A percentile compares a stretch with the other conserved stretches of the same genome.
These are phyloP conservation scores for Tadarida brasiliensis DNA, from an alignment of 2,797 vertebrate genomes.

Conservation along the genomic window DNA sequence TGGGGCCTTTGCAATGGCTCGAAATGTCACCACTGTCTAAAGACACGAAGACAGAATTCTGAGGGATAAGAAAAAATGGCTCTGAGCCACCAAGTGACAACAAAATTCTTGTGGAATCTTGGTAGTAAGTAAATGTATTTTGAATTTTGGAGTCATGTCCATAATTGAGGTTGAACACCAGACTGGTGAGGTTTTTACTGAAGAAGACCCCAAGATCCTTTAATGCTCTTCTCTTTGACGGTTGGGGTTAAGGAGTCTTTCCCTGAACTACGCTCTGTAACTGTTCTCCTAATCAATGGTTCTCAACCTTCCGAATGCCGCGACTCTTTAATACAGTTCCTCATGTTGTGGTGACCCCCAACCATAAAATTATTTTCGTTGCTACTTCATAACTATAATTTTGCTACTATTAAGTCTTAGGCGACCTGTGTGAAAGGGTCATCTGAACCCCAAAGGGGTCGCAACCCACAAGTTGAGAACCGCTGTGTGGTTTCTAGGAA, in stretches of 20 bases:
- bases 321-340: no score
- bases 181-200: neutral
- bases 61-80: neutral
- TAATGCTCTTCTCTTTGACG: neutral
- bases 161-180: neutral
- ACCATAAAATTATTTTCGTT: no score
- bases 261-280: neutral
- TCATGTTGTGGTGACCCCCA: no score
- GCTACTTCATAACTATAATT: no score
- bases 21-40: neutral
- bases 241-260: neutral
- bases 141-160: neutral
- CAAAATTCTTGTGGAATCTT: neutral
- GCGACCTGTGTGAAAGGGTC: no score
- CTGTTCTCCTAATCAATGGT: neutral
- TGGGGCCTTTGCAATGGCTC: neutral
- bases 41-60: neutral
- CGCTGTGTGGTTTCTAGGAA: neutral
- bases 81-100: neutral
- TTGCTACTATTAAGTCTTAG: no score
- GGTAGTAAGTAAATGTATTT: neutral
- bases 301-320: no score
- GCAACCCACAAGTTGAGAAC: no score
- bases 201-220: neutral
- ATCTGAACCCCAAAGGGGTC: no score